A percentile compares a stretch with the other conserved stretches of the same genome.
These are phyloP conservation scores for Lasioglossum malachurum DNA, from an alignment of 2,888 invertebrate species.

Conservation along the genomic window DNA sequence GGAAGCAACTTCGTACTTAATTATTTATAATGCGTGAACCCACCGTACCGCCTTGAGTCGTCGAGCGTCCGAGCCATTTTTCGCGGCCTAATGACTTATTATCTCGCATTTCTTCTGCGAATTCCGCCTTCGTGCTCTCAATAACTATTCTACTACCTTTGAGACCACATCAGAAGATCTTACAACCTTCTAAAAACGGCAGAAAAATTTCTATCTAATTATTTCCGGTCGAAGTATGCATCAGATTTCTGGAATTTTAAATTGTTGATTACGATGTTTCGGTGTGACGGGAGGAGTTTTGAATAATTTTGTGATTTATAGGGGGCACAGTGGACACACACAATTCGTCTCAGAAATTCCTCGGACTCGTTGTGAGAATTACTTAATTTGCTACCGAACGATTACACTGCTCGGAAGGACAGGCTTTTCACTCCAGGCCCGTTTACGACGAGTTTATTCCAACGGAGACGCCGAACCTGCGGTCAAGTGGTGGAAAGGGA, in stretches of 20 bases:
- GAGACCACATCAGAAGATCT: background rate
- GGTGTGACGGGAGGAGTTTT: background rate
- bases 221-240: background rate
- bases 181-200: background rate
- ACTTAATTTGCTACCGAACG: background rate
- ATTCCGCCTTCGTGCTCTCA: background rate
- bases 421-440: background rate
- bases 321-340: background rate
- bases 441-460: constrained; percentile 5
- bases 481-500: constrained; percentile 64
- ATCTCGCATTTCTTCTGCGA: background rate
- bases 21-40: constrained; percentile 12
- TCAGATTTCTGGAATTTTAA: background rate
- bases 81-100: background rate
- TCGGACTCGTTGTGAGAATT: background rate
- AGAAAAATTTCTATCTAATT: background rate
- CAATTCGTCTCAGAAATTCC: background rate
- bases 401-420: background rate
- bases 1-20: constrained; percentile 5
- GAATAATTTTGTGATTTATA: background rate
- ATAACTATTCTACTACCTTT: background rate
- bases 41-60: background rate
- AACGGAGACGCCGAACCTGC: constrained; percentile 62
- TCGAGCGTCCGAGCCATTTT: background rate
- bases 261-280: background rate